phyloP scores from a whole-genome alignment of 2,797 vertebrate species.

The Coracias cyanogaster region DNA sequence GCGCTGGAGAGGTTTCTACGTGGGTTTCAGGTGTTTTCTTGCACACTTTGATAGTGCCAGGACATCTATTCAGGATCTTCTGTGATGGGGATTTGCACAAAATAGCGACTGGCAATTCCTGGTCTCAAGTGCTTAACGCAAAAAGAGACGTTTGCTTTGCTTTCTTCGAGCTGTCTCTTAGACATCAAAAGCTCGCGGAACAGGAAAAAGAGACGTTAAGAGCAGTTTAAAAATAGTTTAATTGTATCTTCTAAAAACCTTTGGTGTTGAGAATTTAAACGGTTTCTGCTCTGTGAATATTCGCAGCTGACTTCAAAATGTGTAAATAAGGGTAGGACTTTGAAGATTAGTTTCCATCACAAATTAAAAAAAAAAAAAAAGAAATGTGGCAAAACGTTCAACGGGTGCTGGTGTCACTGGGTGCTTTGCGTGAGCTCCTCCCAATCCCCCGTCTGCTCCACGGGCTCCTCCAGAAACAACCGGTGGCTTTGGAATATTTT shows the following conservation, averaged over 20 bases:
- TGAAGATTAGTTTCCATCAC: slow-evolving; percentile 50
- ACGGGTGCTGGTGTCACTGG: not conserved
- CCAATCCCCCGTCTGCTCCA: not conserved
- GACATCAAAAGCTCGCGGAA: not conserved
- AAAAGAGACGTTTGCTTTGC: not conserved
- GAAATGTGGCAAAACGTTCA: not conserved
- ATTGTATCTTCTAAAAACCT: slow-evolving; percentile 2
- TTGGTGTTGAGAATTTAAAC: not conserved
- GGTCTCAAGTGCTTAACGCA: not conserved
- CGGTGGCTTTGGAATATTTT: not conserved
- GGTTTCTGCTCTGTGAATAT: slow-evolving; percentile 26
- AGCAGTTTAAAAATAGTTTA: slow-evolving; percentile 27
- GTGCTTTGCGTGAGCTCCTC: not conserved
- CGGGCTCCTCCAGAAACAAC: not conserved
- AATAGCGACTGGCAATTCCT: not conserved
- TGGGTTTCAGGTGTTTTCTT: not conserved
- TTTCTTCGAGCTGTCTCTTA: not conserved
- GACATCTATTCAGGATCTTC: not conserved
- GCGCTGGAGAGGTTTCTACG: not conserved
- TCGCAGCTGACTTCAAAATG: slow-evolving; percentile 15
- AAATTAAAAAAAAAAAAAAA: not conserved
- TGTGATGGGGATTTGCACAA: not conserved
- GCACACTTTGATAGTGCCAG: not conserved
- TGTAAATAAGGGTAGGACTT: slow-evolving; percentile 8
- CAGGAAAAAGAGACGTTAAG: slow-evolving; percentile 37